Evolutionary conservation across 2,113 vertebrate species (phyloP).

Genomic region (Lepus timidus): DNA sequence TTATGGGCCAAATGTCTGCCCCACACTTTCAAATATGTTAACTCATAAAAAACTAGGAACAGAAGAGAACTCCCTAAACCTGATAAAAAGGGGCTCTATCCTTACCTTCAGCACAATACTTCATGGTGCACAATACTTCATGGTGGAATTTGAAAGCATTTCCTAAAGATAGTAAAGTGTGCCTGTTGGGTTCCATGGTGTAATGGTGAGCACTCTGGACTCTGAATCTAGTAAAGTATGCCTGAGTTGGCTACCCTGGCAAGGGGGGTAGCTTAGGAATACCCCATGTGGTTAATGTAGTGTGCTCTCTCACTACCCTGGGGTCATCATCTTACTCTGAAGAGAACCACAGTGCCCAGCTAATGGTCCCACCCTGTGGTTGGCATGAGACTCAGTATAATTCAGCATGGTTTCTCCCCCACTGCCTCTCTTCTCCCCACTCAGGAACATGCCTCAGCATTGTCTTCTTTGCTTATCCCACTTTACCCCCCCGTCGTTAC

Average conservation of each 20-base stretch:
- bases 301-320: neutral
- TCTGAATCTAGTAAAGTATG: too few relatives aligned
- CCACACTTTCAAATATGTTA: neutral
- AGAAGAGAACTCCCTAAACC: neutral
- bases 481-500: neutral
- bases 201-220: too few relatives aligned
- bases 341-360: neutral
- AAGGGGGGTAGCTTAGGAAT: too few relatives aligned
- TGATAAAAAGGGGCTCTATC: neutral
- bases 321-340: neutral
- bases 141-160: neutral
- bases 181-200: too few relatives aligned
- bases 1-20: neutral
- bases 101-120: neutral
- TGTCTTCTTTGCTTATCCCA: neutral
- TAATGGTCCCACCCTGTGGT: conserved; percentile 34
- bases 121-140: too few relatives aligned
- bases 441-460: neutral
- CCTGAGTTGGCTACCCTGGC: too few relatives aligned
- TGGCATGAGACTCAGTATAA: conserved; percentile 25
- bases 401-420: neutral
- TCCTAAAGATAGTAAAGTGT: too few relatives aligned
- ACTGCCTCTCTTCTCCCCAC: neutral
- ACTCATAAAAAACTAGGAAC: neutral
- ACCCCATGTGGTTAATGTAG: neutral